Conservation (phyloP, 2,888 invertebrate species). For the Perithous albicinctus region DNA sequence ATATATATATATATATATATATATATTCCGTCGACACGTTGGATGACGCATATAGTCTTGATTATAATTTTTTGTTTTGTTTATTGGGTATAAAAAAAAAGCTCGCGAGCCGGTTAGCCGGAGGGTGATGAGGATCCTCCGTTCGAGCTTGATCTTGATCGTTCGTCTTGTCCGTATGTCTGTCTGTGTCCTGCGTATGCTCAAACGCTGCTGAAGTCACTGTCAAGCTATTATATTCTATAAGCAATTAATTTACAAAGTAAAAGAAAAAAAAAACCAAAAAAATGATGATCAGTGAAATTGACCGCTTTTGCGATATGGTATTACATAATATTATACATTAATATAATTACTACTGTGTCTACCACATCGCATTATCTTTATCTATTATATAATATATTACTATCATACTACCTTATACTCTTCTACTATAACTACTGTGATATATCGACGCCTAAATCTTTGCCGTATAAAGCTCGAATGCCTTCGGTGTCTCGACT, state of each 20-base stretch:
- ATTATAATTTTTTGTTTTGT: constrained; percentile 60
- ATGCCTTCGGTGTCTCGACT: constrained; percentile 46
- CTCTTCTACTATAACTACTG: constrained; percentile 47
- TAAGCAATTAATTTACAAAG: not conserved
- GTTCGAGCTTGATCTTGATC: constrained; percentile 79
- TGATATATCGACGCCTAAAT: constrained; percentile 55
- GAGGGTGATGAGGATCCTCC: constrained; percentile 44
- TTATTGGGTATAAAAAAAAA: constrained; percentile 47
- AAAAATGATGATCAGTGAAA: too few relatives aligned
- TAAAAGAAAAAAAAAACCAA: constrained; percentile 7
- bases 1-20: too few relatives aligned
- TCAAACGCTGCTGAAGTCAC: constrained; percentile 77
- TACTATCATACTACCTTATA: constrained; percentile 34
- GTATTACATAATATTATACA: constrained; percentile 16
- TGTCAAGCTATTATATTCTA: constrained; percentile 53
- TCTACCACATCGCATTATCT: constrained; percentile 41
- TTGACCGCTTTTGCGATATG: constrained; percentile 39
- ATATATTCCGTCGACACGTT: constrained; percentile 54
- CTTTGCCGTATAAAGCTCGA: constrained; percentile 52
- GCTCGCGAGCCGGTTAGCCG: constrained; percentile 36
- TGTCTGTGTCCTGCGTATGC: constrained; percentile 78
- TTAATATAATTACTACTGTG: constrained; percentile 30
- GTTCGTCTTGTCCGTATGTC: constrained; percentile 78
- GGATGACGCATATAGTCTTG: constrained; percentile 59
- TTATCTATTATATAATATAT: constrained; percentile 31